phyloP scores from a whole-genome alignment of 2,888 invertebrate genomes.

The Arrhopalites spinosus region DNA sequence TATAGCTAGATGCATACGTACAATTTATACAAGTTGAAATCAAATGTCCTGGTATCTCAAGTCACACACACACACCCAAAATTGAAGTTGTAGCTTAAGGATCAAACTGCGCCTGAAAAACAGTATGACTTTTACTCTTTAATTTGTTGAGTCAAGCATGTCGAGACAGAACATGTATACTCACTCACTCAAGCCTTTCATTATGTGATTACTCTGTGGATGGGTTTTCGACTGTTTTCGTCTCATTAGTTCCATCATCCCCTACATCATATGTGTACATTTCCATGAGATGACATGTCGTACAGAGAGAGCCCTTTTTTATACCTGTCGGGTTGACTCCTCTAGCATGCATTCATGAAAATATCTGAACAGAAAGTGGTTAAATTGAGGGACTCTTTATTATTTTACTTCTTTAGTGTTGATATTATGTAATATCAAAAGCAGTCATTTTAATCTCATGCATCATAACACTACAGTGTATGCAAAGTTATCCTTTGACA shows the following conservation, averaged over 20 bases:
- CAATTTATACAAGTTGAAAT: background rate
- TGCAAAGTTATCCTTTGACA: no score
- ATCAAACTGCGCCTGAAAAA: background rate
- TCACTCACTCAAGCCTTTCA: constrained; percentile 29
- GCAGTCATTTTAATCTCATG: no score
- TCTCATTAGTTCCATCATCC: constrained; percentile 32
- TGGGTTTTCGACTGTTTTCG: constrained; percentile 29
- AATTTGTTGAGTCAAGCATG: constrained; percentile 31
- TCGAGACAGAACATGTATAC: constrained; percentile 25
- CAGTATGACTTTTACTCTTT: background rate
- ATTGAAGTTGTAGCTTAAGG: background rate
- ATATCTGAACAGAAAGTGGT: background rate
- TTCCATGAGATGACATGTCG: background rate
- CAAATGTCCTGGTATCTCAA: background rate
- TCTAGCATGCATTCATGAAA: background rate
- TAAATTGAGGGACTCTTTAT: no score
- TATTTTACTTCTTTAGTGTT: no score
- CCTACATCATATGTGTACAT: no score
- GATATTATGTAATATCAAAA: no score
- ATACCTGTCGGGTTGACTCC: background rate
- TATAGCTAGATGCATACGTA: no score
- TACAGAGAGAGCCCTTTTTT: no score
- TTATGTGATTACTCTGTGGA: constrained; percentile 31
- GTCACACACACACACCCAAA: background rate
- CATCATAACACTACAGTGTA: no score